Evolutionary conservation across 2,797 vertebrate genomes (phyloP).

Genomic region (Euphonia xanthogaster): DNA sequence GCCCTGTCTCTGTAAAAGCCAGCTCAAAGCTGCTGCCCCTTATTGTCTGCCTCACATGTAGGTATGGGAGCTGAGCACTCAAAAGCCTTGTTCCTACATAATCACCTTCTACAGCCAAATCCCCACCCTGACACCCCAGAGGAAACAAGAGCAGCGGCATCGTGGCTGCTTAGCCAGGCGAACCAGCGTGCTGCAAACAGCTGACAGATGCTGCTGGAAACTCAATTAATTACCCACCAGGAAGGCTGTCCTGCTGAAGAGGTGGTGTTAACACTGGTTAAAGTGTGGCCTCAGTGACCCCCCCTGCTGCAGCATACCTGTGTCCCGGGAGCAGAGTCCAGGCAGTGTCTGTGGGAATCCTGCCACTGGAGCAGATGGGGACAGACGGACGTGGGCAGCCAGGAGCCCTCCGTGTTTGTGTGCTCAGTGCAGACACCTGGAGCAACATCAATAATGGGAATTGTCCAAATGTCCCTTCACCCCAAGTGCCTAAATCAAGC

Average conservation of each 20-base stretch:
- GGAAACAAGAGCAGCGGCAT: rapidly evolving
- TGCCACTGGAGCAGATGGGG: conserved; percentile 19
- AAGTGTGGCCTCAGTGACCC: background rate
- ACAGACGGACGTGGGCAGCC: background rate
- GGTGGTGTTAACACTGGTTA: background rate
- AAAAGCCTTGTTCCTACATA: background rate
- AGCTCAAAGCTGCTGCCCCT: background rate
- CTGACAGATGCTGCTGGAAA: conserved; percentile 12
- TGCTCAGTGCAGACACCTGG: background rate
- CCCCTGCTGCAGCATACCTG: background rate
- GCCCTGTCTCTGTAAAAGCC: background rate
- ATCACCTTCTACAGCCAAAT: background rate
- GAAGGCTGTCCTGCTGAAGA: background rate
- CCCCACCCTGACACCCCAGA: background rate
- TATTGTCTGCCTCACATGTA: background rate
- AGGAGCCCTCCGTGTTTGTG: rapidly evolving
- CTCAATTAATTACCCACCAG: background rate
- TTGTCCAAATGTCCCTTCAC: background rate
- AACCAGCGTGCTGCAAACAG: background rate
- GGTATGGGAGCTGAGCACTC: background rate
- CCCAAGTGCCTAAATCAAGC: background rate
- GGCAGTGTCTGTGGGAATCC: background rate
- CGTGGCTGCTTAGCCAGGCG: background rate
- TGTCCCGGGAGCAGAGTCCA: background rate
- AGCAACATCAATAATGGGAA: background rate